phyloP scores from a whole-genome alignment of 2,888 invertebrate genomes.

The Lochmaea crataegi region DNA sequence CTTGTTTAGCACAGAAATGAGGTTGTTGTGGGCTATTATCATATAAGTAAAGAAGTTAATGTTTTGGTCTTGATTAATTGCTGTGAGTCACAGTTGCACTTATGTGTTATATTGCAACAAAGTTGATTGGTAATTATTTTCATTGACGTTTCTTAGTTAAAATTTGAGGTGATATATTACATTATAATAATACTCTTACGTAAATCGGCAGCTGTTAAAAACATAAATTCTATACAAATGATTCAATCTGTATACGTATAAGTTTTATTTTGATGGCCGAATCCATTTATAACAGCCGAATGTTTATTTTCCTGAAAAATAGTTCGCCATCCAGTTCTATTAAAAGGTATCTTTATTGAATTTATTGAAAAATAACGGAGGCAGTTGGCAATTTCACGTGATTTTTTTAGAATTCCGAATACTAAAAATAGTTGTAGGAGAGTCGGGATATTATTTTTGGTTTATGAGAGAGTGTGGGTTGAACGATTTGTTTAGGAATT shows the following conservation, averaged over 20 bases:
- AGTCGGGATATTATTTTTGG: conserved; percentile 9
- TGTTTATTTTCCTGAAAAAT: conserved; percentile 22
- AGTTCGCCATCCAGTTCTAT: conserved; percentile 15
- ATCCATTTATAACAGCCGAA: conserved; percentile 13
- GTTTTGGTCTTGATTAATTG: too few relatives aligned
- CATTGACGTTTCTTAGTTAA: too few relatives aligned
- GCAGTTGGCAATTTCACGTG: conserved; percentile 11
- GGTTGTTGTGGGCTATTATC: too few relatives aligned
- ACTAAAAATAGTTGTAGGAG: conserved; percentile 40
- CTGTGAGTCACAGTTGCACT: too few relatives aligned
- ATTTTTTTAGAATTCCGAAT: conserved; percentile 27
- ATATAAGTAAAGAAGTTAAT: too few relatives aligned
- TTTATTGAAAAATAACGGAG: conserved; percentile 3
- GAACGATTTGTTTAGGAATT: conserved; percentile 14
- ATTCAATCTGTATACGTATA: background rate
- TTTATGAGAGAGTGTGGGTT: conserved; percentile 22
- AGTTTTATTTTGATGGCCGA: conserved; percentile 6
- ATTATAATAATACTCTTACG: background rate
- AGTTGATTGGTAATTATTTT: too few relatives aligned
- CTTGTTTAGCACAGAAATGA: too few relatives aligned
- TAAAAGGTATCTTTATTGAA: conserved; percentile 6
- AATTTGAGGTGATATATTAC: background rate
- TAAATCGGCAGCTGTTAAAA: conserved; percentile 4
- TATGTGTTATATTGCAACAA: too few relatives aligned
- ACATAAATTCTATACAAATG: conserved; percentile 16